phyloP scores from a whole-genome alignment of 2,888 invertebrate species.

The Griposia aprilina region DNA sequence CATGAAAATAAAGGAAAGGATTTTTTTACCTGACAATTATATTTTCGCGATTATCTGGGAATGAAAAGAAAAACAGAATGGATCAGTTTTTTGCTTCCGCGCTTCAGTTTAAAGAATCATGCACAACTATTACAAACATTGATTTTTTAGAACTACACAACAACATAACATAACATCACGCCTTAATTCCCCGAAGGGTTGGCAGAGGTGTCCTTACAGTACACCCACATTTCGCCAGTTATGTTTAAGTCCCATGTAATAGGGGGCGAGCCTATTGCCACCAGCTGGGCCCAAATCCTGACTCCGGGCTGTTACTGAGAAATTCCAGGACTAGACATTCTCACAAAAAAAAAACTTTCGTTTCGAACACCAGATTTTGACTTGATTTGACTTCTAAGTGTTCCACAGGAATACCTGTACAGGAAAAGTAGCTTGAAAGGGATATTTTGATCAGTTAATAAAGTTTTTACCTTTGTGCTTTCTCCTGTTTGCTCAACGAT shows the following conservation, averaged over 20 bases:
- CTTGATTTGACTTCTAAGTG: not conserved
- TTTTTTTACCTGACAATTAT: conserved; percentile 56
- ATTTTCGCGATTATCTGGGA: conserved; percentile 65
- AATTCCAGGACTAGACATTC: too few species aligned
- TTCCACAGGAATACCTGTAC: not conserved
- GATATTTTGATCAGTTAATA: not conserved
- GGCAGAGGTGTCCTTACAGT: too few species aligned
- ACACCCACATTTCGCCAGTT: too few species aligned
- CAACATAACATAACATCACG: too few species aligned
- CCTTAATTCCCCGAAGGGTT: too few species aligned
- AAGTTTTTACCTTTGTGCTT: conserved; percentile 81
- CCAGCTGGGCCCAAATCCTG: too few species aligned
- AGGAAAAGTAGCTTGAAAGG: not conserved
- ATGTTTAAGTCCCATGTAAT: too few species aligned
- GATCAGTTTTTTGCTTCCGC: conserved; percentile 38
- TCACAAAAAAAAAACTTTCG: too few species aligned
- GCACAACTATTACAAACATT: conserved; percentile 37
- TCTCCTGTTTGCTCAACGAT: conserved; percentile 80
- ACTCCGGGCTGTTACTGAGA: too few species aligned
- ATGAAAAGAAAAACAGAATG: conserved; percentile 60
- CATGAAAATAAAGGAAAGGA: conserved; percentile 22
- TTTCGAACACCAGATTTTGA: too few species aligned
- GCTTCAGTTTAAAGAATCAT: conserved; percentile 40
- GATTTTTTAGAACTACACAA: not conserved
- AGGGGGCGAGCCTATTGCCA: too few species aligned